These are phyloP conservation scores for Nesogale talazaci DNA, from an alignment of 2,113 vertebrate species.

Conservation along the genomic window DNA sequence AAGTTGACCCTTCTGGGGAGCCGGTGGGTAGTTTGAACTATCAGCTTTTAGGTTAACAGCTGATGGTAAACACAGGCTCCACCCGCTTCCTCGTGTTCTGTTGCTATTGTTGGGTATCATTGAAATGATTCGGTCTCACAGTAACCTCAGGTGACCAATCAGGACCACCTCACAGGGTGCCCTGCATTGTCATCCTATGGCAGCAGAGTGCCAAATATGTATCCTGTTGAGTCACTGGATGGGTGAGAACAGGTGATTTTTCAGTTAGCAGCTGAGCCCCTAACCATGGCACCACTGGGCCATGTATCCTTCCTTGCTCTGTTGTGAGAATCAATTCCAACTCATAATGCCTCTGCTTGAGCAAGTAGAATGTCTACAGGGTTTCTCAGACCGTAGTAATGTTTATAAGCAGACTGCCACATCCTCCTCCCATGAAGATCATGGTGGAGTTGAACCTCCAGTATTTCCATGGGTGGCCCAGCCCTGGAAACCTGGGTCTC, in stretches of 20 bases:
- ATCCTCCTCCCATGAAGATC: neutral
- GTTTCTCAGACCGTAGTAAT: neutral
- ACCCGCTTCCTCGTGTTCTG: neutral
- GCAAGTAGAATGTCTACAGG: neutral
- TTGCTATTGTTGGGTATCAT: neutral
- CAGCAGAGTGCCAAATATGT: neutral
- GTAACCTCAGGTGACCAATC: neutral
- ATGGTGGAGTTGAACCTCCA: neutral
- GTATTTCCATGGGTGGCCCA: neutral
- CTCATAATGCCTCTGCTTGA: neutral
- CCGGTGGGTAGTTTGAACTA: neutral
- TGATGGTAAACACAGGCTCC: neutral
- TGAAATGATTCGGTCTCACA: neutral
- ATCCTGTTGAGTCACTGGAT: neutral
- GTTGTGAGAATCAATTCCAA: neutral
- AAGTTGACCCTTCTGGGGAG: neutral
- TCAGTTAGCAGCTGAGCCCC: neutral
- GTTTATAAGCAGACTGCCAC: neutral
- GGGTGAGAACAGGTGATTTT: neutral
- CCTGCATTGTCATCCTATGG: neutral
- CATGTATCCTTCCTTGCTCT: neutral
- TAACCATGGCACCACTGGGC: neutral
- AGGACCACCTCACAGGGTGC: neutral
- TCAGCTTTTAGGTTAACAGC: neutral
- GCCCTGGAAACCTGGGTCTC: neutral